phyloP scores from a whole-genome alignment of 2,113 vertebrate species.

The Eublepharis macularius region DNA sequence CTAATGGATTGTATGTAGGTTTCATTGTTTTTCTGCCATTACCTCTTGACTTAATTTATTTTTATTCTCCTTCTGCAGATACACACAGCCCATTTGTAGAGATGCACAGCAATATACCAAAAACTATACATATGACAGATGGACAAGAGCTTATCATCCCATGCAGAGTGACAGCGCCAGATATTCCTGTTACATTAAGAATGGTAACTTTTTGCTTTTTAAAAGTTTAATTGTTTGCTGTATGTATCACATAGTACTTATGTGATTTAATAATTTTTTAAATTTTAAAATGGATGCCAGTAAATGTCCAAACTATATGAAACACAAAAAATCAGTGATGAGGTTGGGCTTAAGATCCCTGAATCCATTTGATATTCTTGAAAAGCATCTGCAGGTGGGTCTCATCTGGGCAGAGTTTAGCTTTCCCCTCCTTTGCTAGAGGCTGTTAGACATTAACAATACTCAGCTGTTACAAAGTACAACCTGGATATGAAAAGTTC shows the following conservation, averaged over 20 bases:
- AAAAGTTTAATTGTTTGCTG: neutral
- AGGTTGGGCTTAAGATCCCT: too few species aligned
- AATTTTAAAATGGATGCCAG: neutral
- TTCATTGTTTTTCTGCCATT: accelerated
- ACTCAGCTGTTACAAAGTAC: conserved; percentile 48
- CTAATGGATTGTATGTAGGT: neutral
- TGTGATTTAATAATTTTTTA: neutral
- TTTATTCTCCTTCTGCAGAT: conserved; percentile 78
- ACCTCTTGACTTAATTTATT: neutral
- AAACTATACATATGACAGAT: conserved; percentile 82
- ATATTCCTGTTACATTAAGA: conserved; percentile 80
- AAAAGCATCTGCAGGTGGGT: too few species aligned
- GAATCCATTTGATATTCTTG: too few species aligned
- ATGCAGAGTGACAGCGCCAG: conserved; percentile 89
- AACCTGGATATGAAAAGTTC: conserved; percentile 36
- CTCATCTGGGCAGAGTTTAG: too few species aligned
- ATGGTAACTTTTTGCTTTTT: conserved; percentile 66
- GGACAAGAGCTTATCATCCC: conserved; percentile 85
- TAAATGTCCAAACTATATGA: too few species aligned
- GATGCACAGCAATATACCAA: conserved; percentile 75
- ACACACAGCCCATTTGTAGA: conserved; percentile 87
- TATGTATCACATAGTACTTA: neutral
- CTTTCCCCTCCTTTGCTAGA: conserved; percentile 14
- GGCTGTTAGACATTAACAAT: conserved; percentile 47
- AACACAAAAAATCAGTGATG: too few species aligned